Evolutionary conservation across 2,888 invertebrate species (phyloP).

Genomic region (Gastracanthus pulcherrimus): DNA sequence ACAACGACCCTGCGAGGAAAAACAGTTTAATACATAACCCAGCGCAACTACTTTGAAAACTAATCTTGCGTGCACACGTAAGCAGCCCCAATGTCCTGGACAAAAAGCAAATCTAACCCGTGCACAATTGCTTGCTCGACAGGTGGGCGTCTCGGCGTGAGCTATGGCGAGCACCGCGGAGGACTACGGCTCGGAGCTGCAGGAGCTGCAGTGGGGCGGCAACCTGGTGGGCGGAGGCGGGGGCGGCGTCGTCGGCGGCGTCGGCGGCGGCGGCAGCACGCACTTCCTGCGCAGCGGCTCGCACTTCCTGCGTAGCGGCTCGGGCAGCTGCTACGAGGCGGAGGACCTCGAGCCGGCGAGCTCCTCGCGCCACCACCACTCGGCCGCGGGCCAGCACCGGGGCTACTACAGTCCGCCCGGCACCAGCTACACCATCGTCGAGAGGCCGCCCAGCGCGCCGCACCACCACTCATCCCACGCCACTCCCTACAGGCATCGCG

Average conservation of each 20-base stretch:
- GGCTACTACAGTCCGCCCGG: slow-evolving; percentile 93
- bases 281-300: slow-evolving; percentile 62
- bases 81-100: too few species aligned
- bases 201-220: slow-evolving; percentile 75
- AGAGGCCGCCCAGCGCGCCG: slow-evolving; percentile 86
- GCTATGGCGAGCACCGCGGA: slow-evolving; percentile 75
- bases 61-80: too few species aligned
- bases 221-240: slow-evolving; percentile 74
- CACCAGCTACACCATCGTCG: slow-evolving; percentile 93
- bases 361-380: slow-evolving; percentile 75
- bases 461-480: slow-evolving; percentile 83
- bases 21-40: too few species aligned
- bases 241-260: slow-evolving; percentile 71
- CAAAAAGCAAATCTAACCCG: background rate
- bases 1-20: too few species aligned
- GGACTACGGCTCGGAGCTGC: slow-evolving; percentile 76
- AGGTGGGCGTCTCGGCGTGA: slow-evolving; percentile 39
- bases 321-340: slow-evolving; percentile 74
- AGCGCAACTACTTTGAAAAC: too few species aligned
- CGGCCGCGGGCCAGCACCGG: slow-evolving; percentile 73
- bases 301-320: slow-evolving; percentile 59
- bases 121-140: background rate
- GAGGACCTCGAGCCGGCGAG: slow-evolving; percentile 74
- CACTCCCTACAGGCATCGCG: slow-evolving; percentile 73
- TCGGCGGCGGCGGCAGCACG: slow-evolving; percentile 66